These are phyloP conservation scores for Kryphioiulus occultus DNA, from an alignment of 2,888 invertebrate species.

Conservation along the genomic window DNA sequence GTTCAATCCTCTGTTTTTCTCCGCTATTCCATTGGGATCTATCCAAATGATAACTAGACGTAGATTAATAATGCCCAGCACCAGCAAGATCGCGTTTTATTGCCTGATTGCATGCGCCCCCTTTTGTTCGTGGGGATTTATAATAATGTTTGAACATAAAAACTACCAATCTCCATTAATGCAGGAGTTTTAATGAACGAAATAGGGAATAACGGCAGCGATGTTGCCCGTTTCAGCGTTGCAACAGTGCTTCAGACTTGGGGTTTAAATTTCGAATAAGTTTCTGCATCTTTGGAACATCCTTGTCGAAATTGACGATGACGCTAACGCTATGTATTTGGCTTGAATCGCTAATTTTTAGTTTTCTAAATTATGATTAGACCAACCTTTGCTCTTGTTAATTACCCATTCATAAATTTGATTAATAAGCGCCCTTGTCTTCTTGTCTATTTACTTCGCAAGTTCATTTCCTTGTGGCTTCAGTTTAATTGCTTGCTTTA, in stretches of 20 bases:
- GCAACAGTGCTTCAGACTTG: too few species aligned
- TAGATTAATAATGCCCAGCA: neutral
- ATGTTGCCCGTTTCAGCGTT: neutral
- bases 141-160: neutral
- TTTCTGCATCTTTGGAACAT: neutral
- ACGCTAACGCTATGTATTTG: neutral
- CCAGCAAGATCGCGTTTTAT: neutral
- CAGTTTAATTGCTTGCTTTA: neutral
- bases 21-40: neutral
- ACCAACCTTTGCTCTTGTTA: neutral
- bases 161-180: neutral
- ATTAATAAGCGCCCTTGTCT: neutral
- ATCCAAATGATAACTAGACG: neutral
- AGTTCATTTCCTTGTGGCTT: neutral
- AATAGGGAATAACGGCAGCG: neutral
- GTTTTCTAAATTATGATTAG: neutral
- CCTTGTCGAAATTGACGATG: neutral
- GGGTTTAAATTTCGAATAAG: too few species aligned
- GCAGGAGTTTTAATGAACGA: neutral
- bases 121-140: slow-evolving; percentile 9
- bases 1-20: neutral
- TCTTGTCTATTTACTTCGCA: neutral
- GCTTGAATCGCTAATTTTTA: neutral
- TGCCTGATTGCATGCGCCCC: neutral
- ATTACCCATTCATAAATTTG: slow-evolving; percentile 24